phyloP scores from a whole-genome alignment of 92 coral and sea anemone species.

The Porites divaricata region DNA sequence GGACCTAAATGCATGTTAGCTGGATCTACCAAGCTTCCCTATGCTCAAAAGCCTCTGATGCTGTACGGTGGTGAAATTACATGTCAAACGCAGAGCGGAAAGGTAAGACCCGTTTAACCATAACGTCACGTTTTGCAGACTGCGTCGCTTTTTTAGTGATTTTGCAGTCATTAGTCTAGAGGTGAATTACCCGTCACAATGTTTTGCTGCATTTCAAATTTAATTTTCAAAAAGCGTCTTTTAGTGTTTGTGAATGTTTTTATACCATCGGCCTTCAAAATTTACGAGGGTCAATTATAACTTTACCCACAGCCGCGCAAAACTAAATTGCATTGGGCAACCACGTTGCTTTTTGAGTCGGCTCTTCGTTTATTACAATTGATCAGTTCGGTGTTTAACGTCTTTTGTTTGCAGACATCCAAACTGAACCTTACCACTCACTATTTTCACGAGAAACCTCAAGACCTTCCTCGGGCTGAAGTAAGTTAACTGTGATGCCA shows the following conservation, averaged over 20 bases:
- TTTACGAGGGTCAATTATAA: too few relatives aligned
- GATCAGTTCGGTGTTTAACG: not conserved
- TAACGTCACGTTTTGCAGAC: not conserved
- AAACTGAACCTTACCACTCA: constrained; percentile 86
- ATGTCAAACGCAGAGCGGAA: constrained; percentile 98
- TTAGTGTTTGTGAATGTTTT: too few relatives aligned
- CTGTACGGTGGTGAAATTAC: constrained; percentile 93
- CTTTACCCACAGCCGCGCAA: too few relatives aligned
- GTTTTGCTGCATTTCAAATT: too few relatives aligned
- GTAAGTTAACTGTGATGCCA: constrained; percentile 48
- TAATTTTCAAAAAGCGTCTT: too few relatives aligned
- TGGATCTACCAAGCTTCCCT: constrained; percentile 96
- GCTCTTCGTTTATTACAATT: not conserved
- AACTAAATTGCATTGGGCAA: too few relatives aligned
- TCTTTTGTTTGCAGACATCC: constrained; percentile 70
- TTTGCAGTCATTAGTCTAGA: too few relatives aligned
- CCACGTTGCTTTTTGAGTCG: not conserved
- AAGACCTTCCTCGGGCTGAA: constrained; percentile 88
- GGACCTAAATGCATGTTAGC: constrained; percentile 94
- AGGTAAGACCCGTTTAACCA: constrained; percentile 56
- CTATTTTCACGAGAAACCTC: constrained; percentile 92
- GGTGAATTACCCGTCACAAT: too few relatives aligned
- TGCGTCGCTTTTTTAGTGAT: too few relatives aligned
- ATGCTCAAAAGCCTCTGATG: constrained; percentile 93
- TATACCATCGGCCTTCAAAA: too few relatives aligned